phyloP scores from a whole-genome alignment of 2,888 invertebrate genomes.

The Ceraclea dissimilis region DNA sequence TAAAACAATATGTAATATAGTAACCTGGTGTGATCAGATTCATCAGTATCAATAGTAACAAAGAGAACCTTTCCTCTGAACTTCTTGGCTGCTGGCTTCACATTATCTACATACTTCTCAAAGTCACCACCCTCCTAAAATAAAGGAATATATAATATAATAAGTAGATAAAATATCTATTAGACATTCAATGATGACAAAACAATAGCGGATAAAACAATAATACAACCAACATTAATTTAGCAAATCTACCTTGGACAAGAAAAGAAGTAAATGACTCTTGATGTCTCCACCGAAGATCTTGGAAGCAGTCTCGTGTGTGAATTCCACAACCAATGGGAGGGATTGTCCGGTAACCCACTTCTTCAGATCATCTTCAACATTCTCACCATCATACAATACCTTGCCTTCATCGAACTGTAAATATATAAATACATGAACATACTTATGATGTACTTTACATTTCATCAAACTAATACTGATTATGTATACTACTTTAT shows the following conservation, averaged over 20 bases:
- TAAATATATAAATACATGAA: slow-evolving; percentile 25
- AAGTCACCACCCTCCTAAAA: slow-evolving; percentile 67
- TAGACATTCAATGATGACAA: too few relatives aligned
- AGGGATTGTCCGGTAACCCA: slow-evolving; percentile 80
- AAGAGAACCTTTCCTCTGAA: slow-evolving; percentile 91
- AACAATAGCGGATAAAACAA: neutral
- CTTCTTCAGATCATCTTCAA: slow-evolving; percentile 62
- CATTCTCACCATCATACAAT: slow-evolving; percentile 61
- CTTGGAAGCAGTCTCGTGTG: slow-evolving; percentile 94
- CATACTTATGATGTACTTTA: neutral
- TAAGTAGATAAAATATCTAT: neutral
- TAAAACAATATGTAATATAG: neutral
- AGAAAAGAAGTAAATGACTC: slow-evolving; percentile 91
- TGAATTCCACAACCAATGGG: slow-evolving; percentile 92
- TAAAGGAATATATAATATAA: slow-evolving; percentile 6
- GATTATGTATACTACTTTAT: too few relatives aligned
- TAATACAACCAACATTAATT: neutral
- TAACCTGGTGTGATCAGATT: slow-evolving; percentile 81
- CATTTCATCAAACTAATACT: neutral
- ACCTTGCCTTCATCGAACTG: slow-evolving; percentile 82
- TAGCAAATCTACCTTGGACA: slow-evolving; percentile 60
- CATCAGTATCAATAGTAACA: slow-evolving; percentile 91
- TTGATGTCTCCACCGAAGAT: slow-evolving; percentile 98
- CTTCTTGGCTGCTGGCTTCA: slow-evolving; percentile 77
- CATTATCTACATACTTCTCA: slow-evolving; percentile 68